A percentile compares a stretch with the other conserved stretches of the same genome.
Conservation (phyloP, 2,888 invertebrate species). For the Ptycholaimellus sp. region DNA sequence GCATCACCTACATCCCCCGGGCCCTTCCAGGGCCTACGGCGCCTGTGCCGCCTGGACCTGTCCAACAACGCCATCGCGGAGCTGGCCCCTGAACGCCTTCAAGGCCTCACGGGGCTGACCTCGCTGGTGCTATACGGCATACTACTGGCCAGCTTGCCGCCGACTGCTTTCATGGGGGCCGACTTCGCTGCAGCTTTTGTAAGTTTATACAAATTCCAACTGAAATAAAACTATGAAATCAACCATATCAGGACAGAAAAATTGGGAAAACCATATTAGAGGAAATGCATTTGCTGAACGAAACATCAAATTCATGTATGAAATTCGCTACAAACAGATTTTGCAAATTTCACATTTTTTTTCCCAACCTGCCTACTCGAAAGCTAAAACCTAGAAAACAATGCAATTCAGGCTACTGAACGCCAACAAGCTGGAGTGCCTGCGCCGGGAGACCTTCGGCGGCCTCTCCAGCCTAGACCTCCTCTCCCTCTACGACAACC, state of each 20-base stretch:
- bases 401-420: constrained; percentile 51
- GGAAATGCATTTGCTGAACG: constrained; percentile 2
- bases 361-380: too few species aligned
- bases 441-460: constrained; percentile 66
- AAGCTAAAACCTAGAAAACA: too few species aligned
- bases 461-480: constrained; percentile 53
- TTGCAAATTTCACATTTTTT: too few species aligned
- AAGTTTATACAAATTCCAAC: constrained; percentile 33
- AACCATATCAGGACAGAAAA: background rate
- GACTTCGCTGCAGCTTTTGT: constrained; percentile 64
- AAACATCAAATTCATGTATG: too few species aligned
- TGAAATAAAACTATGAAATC: background rate
- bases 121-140: constrained; percentile 95
- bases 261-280: too few species aligned
- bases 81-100: constrained; percentile 68
- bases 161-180: constrained; percentile 74
- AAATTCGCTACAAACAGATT: background rate
- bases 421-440: constrained; percentile 85
- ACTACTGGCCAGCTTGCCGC: constrained; percentile 75
- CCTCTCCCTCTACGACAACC: constrained; percentile 80
- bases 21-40: constrained; percentile 56
- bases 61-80: constrained; percentile 82
- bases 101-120: constrained; percentile 61
- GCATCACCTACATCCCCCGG: constrained; percentile 70
- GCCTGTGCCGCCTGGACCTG: constrained; percentile 42